These are phyloP conservation scores for Myotis pilosus DNA, from an alignment of 2,797 vertebrate species.

Conservation along the genomic window DNA sequence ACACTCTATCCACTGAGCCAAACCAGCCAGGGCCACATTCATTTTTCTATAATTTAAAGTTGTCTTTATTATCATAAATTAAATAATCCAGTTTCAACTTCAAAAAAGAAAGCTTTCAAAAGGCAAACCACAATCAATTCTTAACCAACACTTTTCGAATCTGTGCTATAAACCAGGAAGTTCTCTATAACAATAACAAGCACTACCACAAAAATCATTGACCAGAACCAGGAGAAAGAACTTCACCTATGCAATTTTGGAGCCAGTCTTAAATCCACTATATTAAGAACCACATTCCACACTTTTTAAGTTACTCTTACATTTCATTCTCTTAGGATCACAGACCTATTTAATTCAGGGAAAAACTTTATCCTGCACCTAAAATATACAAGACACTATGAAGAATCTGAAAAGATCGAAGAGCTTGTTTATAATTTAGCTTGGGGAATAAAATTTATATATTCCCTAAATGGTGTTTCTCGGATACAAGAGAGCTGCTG, in stretches of 20 bases:
- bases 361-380: neutral
- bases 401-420: slow-evolving; percentile 11
- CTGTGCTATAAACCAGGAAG: neutral
- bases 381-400: neutral
- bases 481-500: neutral
- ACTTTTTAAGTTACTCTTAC: neutral
- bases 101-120: neutral
- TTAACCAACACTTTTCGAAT: slow-evolving; percentile 11
- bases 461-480: slow-evolving; percentile 10
- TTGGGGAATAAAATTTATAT: neutral
- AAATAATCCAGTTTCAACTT: too few relatives aligned
- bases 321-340: slow-evolving; percentile 42
- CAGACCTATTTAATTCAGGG: neutral
- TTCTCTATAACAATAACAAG: neutral
- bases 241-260: slow-evolving; percentile 31
- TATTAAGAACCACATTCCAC: neutral
- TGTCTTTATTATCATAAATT: too few relatives aligned
- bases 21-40: too few relatives aligned
- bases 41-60: too few relatives aligned
- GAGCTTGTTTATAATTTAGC: slow-evolving; percentile 12
- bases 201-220: neutral
- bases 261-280: slow-evolving; percentile 34
- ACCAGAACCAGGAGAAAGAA: slow-evolving; percentile 1
- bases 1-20: too few relatives aligned
- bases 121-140: slow-evolving; percentile 33